These are phyloP conservation scores for Euclidia mi DNA, from an alignment of 2,888 invertebrate species.

Conservation along the genomic window DNA sequence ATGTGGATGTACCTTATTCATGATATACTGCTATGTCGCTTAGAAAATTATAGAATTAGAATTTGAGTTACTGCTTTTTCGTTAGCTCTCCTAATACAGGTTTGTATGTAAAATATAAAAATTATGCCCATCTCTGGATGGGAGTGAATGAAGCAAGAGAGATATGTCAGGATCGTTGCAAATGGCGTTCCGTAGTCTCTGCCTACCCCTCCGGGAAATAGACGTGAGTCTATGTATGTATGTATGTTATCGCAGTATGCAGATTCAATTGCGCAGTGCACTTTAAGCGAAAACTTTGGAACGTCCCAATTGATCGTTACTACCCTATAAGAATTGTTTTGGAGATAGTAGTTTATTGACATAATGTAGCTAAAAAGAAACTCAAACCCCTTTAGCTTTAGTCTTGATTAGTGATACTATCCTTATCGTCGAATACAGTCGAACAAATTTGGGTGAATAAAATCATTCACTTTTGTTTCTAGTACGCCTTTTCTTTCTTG, in stretches of 20 bases:
- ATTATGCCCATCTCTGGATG: too few species aligned
- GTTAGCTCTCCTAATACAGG: too few species aligned
- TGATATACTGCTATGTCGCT: too few species aligned
- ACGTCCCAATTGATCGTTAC: constrained; percentile 66
- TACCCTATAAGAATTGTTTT: constrained; percentile 55
- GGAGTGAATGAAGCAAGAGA: too few species aligned
- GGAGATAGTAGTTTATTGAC: constrained; percentile 25
- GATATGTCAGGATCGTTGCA: too few species aligned
- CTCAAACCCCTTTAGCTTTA: neutral
- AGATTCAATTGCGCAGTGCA: constrained; percentile 76
- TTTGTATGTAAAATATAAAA: too few species aligned
- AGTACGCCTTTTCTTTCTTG: neutral
- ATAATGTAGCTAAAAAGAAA: neutral
- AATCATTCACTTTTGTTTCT: neutral
- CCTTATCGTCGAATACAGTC: neutral
- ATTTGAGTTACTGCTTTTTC: too few species aligned
- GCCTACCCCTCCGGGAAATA: too few species aligned
- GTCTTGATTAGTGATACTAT: neutral
- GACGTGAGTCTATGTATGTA: too few species aligned
- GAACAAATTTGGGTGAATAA: neutral
- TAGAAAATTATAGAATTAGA: too few species aligned
- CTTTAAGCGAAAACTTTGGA: constrained; percentile 68
- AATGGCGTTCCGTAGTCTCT: too few species aligned
- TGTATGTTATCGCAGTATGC: constrained; percentile 73
- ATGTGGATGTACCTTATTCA: too few species aligned